Percentiles rank a stretch among this genome's conserved stretches.
phyloP scores from a whole-genome alignment of 2,888 invertebrate genomes.

The Lysandra coridon region DNA sequence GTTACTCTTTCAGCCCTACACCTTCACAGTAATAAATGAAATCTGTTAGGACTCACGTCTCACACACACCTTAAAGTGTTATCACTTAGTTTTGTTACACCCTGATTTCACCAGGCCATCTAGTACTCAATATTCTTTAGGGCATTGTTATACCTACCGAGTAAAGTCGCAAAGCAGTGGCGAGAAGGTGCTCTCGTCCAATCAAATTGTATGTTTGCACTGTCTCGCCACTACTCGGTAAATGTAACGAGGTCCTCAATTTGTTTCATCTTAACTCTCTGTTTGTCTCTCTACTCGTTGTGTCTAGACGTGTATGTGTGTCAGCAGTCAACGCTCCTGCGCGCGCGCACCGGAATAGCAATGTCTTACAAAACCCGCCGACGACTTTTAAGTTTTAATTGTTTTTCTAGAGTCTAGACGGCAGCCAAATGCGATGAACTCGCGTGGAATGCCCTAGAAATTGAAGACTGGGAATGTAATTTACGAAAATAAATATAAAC shows the following conservation, averaged over 20 bases:
- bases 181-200: too few relatives aligned
- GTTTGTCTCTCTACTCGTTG: neutral
- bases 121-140: too few relatives aligned
- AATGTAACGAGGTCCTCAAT: neutral
- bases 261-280: neutral
- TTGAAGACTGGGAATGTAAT: neutral
- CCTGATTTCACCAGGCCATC: too few relatives aligned
- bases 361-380: constrained; percentile 33
- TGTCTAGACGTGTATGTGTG: constrained; percentile 56
- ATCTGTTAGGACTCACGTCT: too few relatives aligned
- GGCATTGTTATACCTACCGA: too few relatives aligned
- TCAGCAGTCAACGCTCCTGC: constrained; percentile 59
- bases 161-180: too few relatives aligned
- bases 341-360: constrained; percentile 51
- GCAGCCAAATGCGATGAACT: neutral
- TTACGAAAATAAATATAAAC: neutral
- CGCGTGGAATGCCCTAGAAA: neutral
- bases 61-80: too few relatives aligned
- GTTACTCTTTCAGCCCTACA: too few relatives aligned
- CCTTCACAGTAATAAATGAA: too few relatives aligned
- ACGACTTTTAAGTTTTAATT: constrained; percentile 32
- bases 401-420: constrained; percentile 24
- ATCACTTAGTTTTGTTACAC: too few relatives aligned
- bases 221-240: too few relatives aligned
- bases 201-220: too few relatives aligned